A percentile compares a stretch with the other conserved stretches of the same genome.
Conservation (phyloP, 2,797 vertebrate species). For the Pseudochaenichthys georgianus region DNA sequence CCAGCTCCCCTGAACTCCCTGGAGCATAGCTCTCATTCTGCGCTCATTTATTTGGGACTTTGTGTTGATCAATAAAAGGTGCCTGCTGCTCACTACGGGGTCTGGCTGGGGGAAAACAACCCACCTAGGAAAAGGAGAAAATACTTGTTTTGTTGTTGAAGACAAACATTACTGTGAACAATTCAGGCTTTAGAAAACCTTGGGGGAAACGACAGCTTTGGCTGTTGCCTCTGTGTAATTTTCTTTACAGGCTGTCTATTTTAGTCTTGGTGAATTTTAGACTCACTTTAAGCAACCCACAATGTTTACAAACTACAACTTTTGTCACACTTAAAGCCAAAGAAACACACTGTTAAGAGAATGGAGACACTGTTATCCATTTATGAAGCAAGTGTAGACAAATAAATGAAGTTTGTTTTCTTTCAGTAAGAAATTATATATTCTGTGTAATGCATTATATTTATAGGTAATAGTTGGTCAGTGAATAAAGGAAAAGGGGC, state of each 20-base stretch:
- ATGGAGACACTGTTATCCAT: background rate
- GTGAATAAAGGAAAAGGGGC: background rate
- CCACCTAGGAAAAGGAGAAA: conserved; percentile 68
- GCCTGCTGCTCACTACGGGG: conserved; percentile 86
- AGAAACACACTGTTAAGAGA: conserved; percentile 36
- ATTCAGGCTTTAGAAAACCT: conserved; percentile 74
- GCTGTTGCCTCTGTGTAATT: conserved; percentile 73
- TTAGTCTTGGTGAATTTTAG: conserved; percentile 65
- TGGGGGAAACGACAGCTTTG: conserved; percentile 71
- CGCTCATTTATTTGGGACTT: conserved; percentile 89
- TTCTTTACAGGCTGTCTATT: conserved; percentile 75
- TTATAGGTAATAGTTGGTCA: background rate
- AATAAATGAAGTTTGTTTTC: conserved; percentile 4
- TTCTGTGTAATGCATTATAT: no score
- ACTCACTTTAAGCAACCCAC: conserved; percentile 58
- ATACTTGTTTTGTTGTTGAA: conserved; percentile 80
- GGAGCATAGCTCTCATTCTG: conserved; percentile 89
- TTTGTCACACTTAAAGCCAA: conserved; percentile 49
- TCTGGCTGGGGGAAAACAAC: conserved; percentile 74
- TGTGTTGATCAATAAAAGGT: conserved; percentile 91
- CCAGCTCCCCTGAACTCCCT: conserved; percentile 81
- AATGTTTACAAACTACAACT: conserved; percentile 45
- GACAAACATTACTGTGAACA: conserved; percentile 79
- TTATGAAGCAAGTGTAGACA: background rate
- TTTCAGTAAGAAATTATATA: background rate